Conservation (phyloP, 2,113 vertebrate genomes). For the Atrichornis clamosus region DNA sequence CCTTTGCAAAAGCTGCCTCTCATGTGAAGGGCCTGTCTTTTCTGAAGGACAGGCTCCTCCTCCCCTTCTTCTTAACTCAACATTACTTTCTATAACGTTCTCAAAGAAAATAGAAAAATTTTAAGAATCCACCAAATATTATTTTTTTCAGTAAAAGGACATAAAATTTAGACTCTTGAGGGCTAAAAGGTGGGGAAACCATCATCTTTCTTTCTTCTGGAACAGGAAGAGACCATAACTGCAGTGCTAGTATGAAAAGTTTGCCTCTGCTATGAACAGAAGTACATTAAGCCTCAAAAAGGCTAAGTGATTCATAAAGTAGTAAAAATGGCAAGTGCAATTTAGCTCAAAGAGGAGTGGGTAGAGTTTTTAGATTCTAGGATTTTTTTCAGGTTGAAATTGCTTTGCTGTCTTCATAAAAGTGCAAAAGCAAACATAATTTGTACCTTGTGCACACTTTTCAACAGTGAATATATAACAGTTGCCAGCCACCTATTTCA, state of each 20-base stretch:
- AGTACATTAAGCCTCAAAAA: background rate
- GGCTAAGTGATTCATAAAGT: background rate
- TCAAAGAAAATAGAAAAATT: background rate
- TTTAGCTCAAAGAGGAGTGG: background rate
- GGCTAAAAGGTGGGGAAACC: background rate
- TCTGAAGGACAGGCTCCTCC: background rate
- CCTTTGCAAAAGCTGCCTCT: background rate
- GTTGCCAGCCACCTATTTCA: conserved; percentile 1
- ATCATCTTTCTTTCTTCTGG: background rate
- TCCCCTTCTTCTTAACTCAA: background rate
- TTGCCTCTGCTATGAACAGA: background rate
- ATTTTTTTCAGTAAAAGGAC: background rate
- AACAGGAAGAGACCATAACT: background rate
- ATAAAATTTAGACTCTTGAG: background rate
- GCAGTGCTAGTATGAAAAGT: background rate
- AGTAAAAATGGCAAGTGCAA: background rate
- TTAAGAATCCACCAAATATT: background rate
- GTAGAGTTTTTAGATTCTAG: background rate
- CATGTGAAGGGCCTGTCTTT: background rate
- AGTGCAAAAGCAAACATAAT: background rate
- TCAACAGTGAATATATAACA: background rate
- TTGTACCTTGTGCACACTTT: background rate
- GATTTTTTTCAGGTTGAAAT: background rate
- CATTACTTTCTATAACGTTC: background rate
- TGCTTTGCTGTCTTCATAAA: background rate